These are phyloP conservation scores for Cyrtorhinus lividipennis DNA, from an alignment of 1,140 invertebrate species.

Conservation along the genomic window DNA sequence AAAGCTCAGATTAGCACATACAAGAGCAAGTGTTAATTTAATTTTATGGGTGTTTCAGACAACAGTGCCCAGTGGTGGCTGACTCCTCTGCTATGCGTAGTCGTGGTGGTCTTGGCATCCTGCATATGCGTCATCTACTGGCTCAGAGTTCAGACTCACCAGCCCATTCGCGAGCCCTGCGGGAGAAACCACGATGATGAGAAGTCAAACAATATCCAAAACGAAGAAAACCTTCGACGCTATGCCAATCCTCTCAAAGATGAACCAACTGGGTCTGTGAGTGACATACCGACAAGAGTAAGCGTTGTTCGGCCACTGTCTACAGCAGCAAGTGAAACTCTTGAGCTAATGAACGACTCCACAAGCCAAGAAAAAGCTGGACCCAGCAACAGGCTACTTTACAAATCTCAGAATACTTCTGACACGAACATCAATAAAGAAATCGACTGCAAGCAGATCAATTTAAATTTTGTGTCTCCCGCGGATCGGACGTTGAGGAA, in stretches of 20 bases:
- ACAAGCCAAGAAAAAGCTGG: conserved; percentile 30
- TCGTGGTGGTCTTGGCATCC: neutral
- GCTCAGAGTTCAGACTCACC: conserved; percentile 29
- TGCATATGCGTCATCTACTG: conserved; percentile 30
- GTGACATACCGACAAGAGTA: conserved; percentile 29
- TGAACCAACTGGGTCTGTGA: conserved; percentile 23
- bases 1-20: too few species aligned
- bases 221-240: conserved; percentile 71
- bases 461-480: conserved; percentile 30
- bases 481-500: conserved; percentile 27
- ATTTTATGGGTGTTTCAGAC: conserved; percentile 16
- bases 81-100: neutral
- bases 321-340: conserved; percentile 35
- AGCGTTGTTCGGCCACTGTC: conserved; percentile 44
- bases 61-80: neutral
- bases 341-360: conserved; percentile 46
- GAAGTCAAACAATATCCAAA: conserved; percentile 76
- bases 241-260: conserved; percentile 45
- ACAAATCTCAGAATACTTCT: conserved; percentile 57
- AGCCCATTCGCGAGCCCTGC: conserved; percentile 30
- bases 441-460: conserved; percentile 55
- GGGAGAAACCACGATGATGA: conserved; percentile 54
- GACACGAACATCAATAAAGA: conserved; percentile 56
- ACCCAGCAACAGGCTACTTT: conserved; percentile 42
- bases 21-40: too few species aligned